Evolutionary conservation across 2,113 vertebrate genomes (phyloP).

Genomic region (Callospermophilus lateralis): DNA sequence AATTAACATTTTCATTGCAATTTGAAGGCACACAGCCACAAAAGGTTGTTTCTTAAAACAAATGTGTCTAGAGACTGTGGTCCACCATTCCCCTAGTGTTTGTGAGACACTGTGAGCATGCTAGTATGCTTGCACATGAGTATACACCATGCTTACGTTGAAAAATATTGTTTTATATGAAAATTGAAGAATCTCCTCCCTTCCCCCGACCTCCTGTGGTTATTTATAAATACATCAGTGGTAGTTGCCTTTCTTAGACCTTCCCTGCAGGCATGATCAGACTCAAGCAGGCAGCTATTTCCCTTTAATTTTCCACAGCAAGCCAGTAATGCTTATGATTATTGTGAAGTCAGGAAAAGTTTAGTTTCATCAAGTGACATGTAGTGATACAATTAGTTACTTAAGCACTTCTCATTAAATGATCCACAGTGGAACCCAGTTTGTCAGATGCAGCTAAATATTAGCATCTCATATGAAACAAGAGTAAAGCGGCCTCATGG

Average conservation of each 20-base stretch:
- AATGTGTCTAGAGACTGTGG: conserved; percentile 54
- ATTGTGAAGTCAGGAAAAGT: conserved; percentile 92
- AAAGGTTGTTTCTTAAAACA: conserved; percentile 65
- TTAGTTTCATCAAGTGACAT: conserved; percentile 90
- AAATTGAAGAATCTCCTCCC: conserved; percentile 82
- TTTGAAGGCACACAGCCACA: conserved; percentile 60
- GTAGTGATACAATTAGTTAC: conserved; percentile 89
- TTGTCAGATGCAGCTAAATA: conserved; percentile 89
- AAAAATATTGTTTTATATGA: conserved; percentile 83
- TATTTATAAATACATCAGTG: conserved; percentile 88
- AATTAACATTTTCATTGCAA: conserved; percentile 79
- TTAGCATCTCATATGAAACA: conserved; percentile 87
- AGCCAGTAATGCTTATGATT: conserved; percentile 91
- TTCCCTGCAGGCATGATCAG: conserved; percentile 89
- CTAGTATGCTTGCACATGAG: not conserved
- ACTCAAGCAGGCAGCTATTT: conserved; percentile 89
- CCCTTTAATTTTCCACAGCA: conserved; percentile 90
- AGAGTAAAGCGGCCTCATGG: conserved; percentile 85
- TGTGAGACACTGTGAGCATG: conserved; percentile 40
- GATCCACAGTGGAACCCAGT: conserved; percentile 79
- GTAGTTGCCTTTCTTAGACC: conserved; percentile 86
- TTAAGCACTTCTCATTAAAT: conserved; percentile 87
- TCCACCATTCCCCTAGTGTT: conserved; percentile 78
- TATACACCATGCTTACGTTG: not conserved
- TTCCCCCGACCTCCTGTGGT: conserved; percentile 67